Evolutionary conservation across 2,113 vertebrate species (phyloP).

Genomic region (Grus americana): DNA sequence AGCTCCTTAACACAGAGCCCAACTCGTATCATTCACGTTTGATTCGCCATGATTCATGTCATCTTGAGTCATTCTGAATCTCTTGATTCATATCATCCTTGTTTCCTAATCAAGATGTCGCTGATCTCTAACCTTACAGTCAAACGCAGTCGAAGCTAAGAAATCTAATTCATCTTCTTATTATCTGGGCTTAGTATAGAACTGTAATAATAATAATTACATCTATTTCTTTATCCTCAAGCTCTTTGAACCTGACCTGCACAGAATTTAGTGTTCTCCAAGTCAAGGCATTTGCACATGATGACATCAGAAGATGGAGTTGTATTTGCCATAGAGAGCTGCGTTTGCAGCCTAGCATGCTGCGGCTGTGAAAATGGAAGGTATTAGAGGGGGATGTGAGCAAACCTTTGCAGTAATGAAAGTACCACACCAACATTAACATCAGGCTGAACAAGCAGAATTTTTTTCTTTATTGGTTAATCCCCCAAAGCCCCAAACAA

Average conservation of each 20-base stretch:
- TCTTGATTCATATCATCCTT: neutral
- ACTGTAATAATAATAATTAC: constrained; percentile 10
- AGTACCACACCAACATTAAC: neutral
- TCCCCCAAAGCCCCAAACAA: constrained; percentile 7
- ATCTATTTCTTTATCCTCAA: neutral
- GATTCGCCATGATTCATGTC: neutral
- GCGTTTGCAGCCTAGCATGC: neutral
- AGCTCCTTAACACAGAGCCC: neutral
- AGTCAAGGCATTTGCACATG: neutral
- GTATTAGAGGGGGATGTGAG: neutral
- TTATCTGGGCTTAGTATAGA: neutral
- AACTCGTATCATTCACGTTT: neutral
- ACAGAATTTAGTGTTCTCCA: neutral
- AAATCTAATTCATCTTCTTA: constrained; percentile 13
- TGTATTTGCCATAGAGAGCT: neutral
- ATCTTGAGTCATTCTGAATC: constrained; percentile 11
- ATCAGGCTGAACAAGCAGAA: neutral
- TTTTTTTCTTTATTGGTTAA: constrained; percentile 28
- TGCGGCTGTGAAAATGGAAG: neutral
- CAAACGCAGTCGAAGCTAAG: neutral
- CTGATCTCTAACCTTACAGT: neutral
- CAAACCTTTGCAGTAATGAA: neutral
- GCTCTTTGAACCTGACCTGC: neutral
- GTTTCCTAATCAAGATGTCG: neutral
- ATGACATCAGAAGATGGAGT: neutral